Evolutionary conservation across 2,888 invertebrate genomes (phyloP), one percentile per base, ranked within the genome.

Genomic region (Terebella lapidaria): DNA sequence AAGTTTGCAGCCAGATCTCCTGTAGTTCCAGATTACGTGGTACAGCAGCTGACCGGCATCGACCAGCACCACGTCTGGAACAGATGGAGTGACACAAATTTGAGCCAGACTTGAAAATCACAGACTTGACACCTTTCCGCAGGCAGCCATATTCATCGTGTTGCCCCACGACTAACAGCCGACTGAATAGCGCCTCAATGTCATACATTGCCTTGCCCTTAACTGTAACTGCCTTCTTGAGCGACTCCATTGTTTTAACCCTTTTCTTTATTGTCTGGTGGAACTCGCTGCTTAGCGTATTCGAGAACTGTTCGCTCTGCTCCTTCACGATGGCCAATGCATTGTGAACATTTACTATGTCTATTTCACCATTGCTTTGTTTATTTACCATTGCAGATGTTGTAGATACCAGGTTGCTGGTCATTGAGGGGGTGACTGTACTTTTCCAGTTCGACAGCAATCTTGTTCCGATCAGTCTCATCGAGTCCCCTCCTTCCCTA

Each of bases 231-330:
- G 5, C 25, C 22, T 56, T 56, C 47, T 56, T 56, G 5, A 47
- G 5, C n/a, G 24, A 4, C 27, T 56, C 56, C 56, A 56, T 49
- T 47, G 56, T 56, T 15, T 27, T 47, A 18, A 56, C 56, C 27
- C 4, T 15, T n/a, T 47, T 56, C 27, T 45, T 47, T 47, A 56
- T 49, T 25, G 45, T 10, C 10, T 4, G 5, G 27, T 56, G 47
- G 47, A 56, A 56, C 5, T 20, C 47, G 18, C 20, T 25, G 24
- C 20, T 5, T n/a, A 56, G 47, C 5, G 25, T 5, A 25, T 15
- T 18, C 4, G 22, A 25, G 27, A 56, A 56, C 47, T 4, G 3
- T 5, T 5, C 22, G n/a, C 15, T 5, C 47, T 22, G 5, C 26
- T 15, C 35, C 47, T 56, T 25, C n/a, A 20, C 56, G 24, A 56